Evolutionary conservation across 1,140 invertebrate genomes (phyloP).

Genomic region (Drosophila asahinai): DNA sequence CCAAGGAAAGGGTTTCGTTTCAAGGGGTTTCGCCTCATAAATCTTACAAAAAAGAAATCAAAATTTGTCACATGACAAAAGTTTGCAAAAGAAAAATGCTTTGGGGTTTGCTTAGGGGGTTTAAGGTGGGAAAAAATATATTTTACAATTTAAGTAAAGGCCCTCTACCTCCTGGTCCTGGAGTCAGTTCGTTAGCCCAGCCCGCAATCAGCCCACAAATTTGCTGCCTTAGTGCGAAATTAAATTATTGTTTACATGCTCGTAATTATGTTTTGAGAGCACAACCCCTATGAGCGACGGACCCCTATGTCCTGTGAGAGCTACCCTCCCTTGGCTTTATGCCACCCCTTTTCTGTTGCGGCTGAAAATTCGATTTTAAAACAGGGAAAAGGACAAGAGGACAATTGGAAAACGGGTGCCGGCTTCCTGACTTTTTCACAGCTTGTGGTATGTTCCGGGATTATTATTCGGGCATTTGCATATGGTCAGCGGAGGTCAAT

Average conservation of each 20-base stretch:
- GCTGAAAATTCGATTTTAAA: conserved; percentile 77
- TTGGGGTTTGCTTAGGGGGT: not conserved
- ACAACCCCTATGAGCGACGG: conserved; percentile 9
- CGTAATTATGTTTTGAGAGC: conserved; percentile 76
- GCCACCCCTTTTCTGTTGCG: conserved; percentile 40
- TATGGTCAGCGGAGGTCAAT: conserved; percentile 79
- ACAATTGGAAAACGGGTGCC: conserved; percentile 29
- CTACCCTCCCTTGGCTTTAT: conserved; percentile 36
- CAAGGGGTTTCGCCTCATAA: conserved; percentile 9
- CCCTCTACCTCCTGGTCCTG: too few species aligned
- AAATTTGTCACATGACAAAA: conserved; percentile 20
- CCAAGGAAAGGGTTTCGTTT: conserved; percentile 2
- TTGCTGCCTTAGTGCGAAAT: conserved; percentile 80
- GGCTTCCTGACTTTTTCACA: conserved; percentile 72
- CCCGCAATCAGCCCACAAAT: conserved; percentile 83
- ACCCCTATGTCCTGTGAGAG: conserved; percentile 21
- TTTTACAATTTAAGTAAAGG: not conserved
- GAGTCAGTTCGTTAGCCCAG: conserved; percentile 61
- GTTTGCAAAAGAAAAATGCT: conserved; percentile 3
- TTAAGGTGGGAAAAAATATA: not conserved
- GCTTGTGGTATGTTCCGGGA: conserved; percentile 32
- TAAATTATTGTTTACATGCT: conserved; percentile 84
- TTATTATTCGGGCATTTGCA: conserved; percentile 55
- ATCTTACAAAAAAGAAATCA: conserved; percentile 36
- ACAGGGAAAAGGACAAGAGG: conserved; percentile 56